phyloP scores from a whole-genome alignment of 2,888 invertebrate species.

The Andrena hattorfiana region DNA sequence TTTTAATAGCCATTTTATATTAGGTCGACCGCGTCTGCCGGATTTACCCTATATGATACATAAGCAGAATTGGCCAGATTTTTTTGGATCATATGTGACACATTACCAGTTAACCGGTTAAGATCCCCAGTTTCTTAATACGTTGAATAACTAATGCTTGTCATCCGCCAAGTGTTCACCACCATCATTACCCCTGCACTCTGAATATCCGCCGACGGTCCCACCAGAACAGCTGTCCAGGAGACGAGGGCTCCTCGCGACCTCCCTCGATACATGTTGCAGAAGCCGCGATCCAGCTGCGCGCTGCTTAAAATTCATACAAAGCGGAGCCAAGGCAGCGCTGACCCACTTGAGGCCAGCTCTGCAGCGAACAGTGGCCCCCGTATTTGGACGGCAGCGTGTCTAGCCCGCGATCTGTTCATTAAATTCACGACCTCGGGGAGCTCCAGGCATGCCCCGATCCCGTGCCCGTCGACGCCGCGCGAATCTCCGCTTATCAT shows the following conservation, averaged over 20 bases:
- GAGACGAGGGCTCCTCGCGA: background rate
- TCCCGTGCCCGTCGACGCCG: constrained; percentile 21
- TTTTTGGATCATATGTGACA: too few species aligned
- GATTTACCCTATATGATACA: too few species aligned
- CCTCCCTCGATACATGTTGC: constrained; percentile 4
- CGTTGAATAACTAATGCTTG: too few species aligned
- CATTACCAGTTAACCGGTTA: too few species aligned
- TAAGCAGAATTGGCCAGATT: too few species aligned
- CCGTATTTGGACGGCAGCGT: constrained; percentile 49
- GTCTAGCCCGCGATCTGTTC: constrained; percentile 48
- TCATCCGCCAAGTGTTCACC: too few species aligned
- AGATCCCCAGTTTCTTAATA: too few species aligned
- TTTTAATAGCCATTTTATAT: too few species aligned
- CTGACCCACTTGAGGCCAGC: constrained; percentile 47
- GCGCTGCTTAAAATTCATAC: constrained; percentile 56
- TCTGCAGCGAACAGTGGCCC: constrained; percentile 25
- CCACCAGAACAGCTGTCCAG: constrained; percentile 8
- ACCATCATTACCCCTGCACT: background rate
- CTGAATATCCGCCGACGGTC: background rate
- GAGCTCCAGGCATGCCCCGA: constrained; percentile 28
- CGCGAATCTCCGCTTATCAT: constrained; percentile 17
- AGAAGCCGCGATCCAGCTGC: constrained; percentile 24
- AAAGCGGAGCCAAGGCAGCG: constrained; percentile 50
- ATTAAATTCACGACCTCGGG: constrained; percentile 56
- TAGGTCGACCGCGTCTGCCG: too few species aligned